phyloP scores from a whole-genome alignment of 2,888 invertebrate genomes.

The Baccha elongata region DNA sequence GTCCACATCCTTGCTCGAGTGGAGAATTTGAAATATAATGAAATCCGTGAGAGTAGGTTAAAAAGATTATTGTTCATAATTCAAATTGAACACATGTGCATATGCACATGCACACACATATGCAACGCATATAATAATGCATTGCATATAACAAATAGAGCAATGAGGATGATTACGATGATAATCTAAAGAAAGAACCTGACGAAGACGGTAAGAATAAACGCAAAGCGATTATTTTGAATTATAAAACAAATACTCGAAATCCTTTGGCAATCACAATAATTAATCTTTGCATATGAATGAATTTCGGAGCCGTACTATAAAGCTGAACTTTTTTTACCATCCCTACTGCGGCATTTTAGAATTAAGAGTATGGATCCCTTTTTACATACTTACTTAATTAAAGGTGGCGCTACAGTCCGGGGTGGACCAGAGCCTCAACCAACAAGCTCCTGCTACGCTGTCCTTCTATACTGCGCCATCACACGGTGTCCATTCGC shows the following conservation, averaged over 20 bases:
- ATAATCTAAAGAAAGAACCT: not conserved
- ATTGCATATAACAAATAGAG: slow-evolving; percentile 14
- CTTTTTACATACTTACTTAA: too few species aligned
- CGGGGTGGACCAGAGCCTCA: too few species aligned
- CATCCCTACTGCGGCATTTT: too few species aligned
- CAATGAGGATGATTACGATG: slow-evolving; percentile 45
- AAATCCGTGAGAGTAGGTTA: slow-evolving; percentile 58
- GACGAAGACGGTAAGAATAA: slow-evolving; percentile 40
- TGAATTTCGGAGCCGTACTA: not conserved
- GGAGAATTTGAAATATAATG: slow-evolving; percentile 54
- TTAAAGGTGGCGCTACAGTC: too few species aligned
- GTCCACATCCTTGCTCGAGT: slow-evolving; percentile 32
- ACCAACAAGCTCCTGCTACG: too few species aligned
- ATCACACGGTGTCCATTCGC: too few species aligned
- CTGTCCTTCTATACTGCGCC: too few species aligned
- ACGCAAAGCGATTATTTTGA: slow-evolving; percentile 65
- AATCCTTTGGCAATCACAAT: slow-evolving; percentile 70
- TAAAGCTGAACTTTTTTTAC: slow-evolving; percentile 22
- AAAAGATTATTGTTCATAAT: slow-evolving; percentile 51
- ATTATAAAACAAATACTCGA: slow-evolving; percentile 67
- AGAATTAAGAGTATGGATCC: too few species aligned
- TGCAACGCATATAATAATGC: not conserved
- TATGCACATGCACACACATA: slow-evolving; percentile 30
- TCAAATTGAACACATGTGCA: slow-evolving; percentile 33
- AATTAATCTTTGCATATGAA: slow-evolving; percentile 65